Evolutionary conservation across 2,888 invertebrate genomes (phyloP), one percentile per base, ranked within the genome.

Genomic region (Amblyjoppa fuscipennis): DNA sequence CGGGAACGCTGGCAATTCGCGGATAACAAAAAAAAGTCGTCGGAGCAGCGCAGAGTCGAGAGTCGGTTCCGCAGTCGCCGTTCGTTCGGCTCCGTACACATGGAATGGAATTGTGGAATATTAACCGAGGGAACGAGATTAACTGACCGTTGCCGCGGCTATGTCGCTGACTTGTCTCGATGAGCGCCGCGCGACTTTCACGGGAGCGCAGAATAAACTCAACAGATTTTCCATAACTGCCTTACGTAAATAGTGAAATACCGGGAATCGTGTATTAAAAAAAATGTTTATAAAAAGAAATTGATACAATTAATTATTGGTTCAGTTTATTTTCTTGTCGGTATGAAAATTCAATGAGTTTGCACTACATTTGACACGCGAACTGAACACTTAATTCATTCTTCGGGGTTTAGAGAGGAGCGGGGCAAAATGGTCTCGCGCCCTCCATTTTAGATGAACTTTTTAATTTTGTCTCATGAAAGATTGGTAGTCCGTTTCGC

Each of bases 81-180:
- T 25, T 49, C 49, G 25, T 45, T 53, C 71, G 45, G 41, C 69
- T 76, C 77, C 56, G 53, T 28, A 68, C 56, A 68, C 85, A 87
- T 86, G 85, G 89, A 91, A 90, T 90, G 89, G 89, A 91, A 88
- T 90, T 86, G 90, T 89, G 87, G 91, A 91, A 92, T 92, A 92
- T 93, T 92, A 92, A 90, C 89, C 86, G 89, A 90, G 88, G 87
- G 87, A 89, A 87, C 90, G 88, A 89, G 91, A 91, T 92, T 91
- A 93, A 93, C 93, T 92, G 93, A 92, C 92, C 93, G 91, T 92
- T 92, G 59, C 89, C 87, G 70, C 81, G 88, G 73, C 86, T 89
- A 88, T 89, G 69, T 45, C 45, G 68, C 70, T 31, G 78, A 41
- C 70, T 79, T 82, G 85, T 73, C 85, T 71, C 73, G 70, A 77